These are phyloP conservation scores for Rhagium mordax DNA, from an alignment of 2,888 invertebrate species.

Conservation along the genomic window DNA sequence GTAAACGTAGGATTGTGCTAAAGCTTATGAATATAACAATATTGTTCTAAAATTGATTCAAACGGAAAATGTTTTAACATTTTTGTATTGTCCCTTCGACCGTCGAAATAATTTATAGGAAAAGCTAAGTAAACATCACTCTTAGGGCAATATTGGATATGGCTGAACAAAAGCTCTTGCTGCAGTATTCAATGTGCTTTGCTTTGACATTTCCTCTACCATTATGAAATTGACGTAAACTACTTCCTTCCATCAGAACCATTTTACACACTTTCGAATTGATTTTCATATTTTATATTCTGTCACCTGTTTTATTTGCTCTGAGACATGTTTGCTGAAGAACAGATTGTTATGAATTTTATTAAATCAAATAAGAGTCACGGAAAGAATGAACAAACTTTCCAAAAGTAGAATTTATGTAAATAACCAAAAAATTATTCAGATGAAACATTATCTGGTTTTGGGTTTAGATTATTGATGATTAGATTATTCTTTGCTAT, in stretches of 20 bases:
- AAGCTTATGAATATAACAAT: neutral
- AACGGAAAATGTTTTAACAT: too few species aligned
- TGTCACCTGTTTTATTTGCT: neutral
- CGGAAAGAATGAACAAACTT: too few species aligned
- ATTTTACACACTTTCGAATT: conserved; percentile 12
- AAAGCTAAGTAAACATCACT: too few species aligned
- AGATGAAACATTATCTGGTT: too few species aligned
- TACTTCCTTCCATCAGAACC: conserved; percentile 27
- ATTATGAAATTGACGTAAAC: conserved; percentile 15
- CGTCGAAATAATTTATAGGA: too few species aligned
- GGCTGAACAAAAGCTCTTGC: conserved; percentile 23
- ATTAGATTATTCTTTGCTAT: too few species aligned
- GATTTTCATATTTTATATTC: conserved; percentile 7
- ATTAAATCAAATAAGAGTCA: too few species aligned
- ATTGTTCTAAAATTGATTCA: neutral
- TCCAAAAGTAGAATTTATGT: too few species aligned
- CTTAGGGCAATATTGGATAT: conserved; percentile 20
- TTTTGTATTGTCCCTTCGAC: too few species aligned
- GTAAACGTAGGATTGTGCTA: neutral
- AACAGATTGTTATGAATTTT: neutral
- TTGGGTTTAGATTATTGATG: too few species aligned
- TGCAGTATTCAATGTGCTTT: conserved; percentile 10
- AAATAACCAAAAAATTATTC: too few species aligned
- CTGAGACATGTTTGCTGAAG: conserved; percentile 9
- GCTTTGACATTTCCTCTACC: conserved; percentile 21